These are phyloP conservation scores for Umimayanthus chanpuru DNA, from an alignment of 92 coral and sea anemone genomes.

Conservation along the genomic window DNA sequence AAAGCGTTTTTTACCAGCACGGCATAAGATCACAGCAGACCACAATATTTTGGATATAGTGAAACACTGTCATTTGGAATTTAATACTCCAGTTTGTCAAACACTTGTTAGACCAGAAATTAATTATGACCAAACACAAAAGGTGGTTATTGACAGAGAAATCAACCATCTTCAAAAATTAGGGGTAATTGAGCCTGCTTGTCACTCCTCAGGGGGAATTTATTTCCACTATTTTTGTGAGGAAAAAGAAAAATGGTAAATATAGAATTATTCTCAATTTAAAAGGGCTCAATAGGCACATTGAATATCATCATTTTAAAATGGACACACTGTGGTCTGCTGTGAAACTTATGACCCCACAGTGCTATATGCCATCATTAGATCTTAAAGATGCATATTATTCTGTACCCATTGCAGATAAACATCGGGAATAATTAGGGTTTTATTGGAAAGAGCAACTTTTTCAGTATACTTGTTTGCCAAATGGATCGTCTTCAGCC, in stretches of 20 bases:
- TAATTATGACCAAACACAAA: background rate
- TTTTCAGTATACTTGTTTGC: conserved; percentile 48
- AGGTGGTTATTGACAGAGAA: conserved; percentile 16
- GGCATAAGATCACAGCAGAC: conserved; percentile 39
- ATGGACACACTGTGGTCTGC: conserved; percentile 49
- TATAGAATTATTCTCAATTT: conserved; percentile 50
- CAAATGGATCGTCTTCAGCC: conserved; percentile 48
- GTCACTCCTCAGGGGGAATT: conserved; percentile 39
- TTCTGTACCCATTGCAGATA: conserved; percentile 31
- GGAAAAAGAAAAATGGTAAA: conserved; percentile 41
- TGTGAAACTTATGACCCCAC: conserved; percentile 47
- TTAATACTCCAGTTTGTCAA: conserved; percentile 21
- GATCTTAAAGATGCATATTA: conserved; percentile 50
- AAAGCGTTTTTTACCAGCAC: conserved; percentile 42
- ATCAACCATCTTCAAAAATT: conserved; percentile 19
- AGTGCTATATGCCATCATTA: conserved; percentile 54
- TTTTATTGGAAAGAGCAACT: conserved; percentile 44
- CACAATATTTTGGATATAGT: conserved; percentile 33
- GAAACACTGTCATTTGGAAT: conserved; percentile 32
- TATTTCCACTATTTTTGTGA: conserved; percentile 44
- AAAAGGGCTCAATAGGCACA: conserved; percentile 43
- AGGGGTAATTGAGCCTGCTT: conserved; percentile 25
- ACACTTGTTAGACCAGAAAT: conserved; percentile 23
- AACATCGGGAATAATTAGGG: conserved; percentile 22
- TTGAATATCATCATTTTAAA: conserved; percentile 49